Percentiles rank a stretch among this genome's conserved stretches.
These are phyloP conservation scores for Drosophila bipectinata DNA, from an alignment of 1,140 invertebrate species.

Conservation along the genomic window DNA sequence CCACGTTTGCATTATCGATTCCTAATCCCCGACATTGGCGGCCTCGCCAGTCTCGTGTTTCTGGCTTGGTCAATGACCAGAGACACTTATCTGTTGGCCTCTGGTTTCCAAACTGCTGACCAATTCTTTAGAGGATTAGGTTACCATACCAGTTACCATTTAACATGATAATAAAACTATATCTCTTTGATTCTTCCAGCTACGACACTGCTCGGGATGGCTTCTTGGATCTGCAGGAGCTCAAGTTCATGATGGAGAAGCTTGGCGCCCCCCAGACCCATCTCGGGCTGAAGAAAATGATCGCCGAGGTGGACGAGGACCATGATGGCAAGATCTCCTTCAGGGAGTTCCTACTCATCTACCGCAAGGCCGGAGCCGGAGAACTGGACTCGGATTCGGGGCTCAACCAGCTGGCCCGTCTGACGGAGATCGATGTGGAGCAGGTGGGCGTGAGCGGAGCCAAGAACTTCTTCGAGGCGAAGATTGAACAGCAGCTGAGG, in stretches of 20 bases:
- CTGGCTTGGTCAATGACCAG: slow-evolving; percentile 39
- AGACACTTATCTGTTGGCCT: slow-evolving; percentile 7
- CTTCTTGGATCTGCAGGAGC: slow-evolving; percentile 93
- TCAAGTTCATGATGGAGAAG: slow-evolving; percentile 98
- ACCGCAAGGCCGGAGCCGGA: slow-evolving; percentile 93
- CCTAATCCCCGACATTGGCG: slow-evolving; percentile 34
- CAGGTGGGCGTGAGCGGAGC: slow-evolving; percentile 95
- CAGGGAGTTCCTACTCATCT: slow-evolving; percentile 95
- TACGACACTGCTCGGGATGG: slow-evolving; percentile 95
- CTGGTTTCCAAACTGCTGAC: slow-evolving; percentile 3
- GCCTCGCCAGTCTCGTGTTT: slow-evolving; percentile 33
- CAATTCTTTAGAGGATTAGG: slow-evolving; percentile 25
- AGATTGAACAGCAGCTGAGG: slow-evolving; percentile 92
- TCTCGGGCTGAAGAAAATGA: slow-evolving; percentile 96
- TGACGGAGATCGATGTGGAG: slow-evolving; percentile 94
- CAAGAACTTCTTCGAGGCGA: slow-evolving; percentile 96
- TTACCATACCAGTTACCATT: neutral
- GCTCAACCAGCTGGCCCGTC: slow-evolving; percentile 90
- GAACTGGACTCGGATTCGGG: slow-evolving; percentile 92
- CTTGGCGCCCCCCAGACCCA: slow-evolving; percentile 97
- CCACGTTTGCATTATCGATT: slow-evolving; percentile 64
- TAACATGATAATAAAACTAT: neutral
- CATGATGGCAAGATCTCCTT: slow-evolving; percentile 95
- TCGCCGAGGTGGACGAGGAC: slow-evolving; percentile 96
- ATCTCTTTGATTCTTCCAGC: slow-evolving; percentile 85